Conservation (phyloP, 2,797 vertebrate species). For the Molossus alvarezi region DNA sequence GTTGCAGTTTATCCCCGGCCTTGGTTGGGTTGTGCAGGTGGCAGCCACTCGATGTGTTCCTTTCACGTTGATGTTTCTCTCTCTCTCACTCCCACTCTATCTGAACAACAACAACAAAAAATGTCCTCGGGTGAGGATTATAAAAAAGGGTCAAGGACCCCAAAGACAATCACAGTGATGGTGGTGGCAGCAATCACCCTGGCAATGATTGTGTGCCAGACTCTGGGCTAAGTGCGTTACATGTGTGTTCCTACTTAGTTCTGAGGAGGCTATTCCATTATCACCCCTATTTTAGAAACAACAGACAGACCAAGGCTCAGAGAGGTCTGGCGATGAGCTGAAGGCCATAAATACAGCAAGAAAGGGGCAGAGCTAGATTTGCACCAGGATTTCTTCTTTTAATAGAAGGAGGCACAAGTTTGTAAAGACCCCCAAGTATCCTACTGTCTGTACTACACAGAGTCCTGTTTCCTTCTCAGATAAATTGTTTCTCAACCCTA, state of each 20-base stretch:
- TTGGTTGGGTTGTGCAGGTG: no score
- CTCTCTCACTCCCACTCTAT: no score
- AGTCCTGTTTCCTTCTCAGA: not conserved
- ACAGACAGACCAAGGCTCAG: not conserved
- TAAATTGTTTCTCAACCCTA: not conserved
- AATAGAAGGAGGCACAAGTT: not conserved
- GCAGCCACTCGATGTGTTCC: no score
- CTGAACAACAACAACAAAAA: no score
- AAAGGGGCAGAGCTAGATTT: not conserved
- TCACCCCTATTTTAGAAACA: not conserved
- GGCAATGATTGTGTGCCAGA: not conserved
- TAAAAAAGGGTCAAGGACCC: not conserved
- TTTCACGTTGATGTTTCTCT: no score
- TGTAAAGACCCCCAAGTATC: not conserved
- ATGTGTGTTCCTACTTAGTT: not conserved
- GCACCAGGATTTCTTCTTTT: not conserved
- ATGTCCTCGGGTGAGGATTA: no score
- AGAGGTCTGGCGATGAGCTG: not conserved
- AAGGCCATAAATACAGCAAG: not conserved
- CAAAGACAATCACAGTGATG: not conserved
- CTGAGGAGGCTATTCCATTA: not conserved
- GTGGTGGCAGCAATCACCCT: accelerated
- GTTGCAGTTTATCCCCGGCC: no score
- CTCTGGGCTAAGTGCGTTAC: not conserved
- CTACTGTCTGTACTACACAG: not conserved